A percentile compares a stretch with the other conserved stretches of the same genome.
These are phyloP conservation scores for Netelia virgata DNA, from an alignment of 2,888 invertebrate genomes.

Conservation along the genomic window DNA sequence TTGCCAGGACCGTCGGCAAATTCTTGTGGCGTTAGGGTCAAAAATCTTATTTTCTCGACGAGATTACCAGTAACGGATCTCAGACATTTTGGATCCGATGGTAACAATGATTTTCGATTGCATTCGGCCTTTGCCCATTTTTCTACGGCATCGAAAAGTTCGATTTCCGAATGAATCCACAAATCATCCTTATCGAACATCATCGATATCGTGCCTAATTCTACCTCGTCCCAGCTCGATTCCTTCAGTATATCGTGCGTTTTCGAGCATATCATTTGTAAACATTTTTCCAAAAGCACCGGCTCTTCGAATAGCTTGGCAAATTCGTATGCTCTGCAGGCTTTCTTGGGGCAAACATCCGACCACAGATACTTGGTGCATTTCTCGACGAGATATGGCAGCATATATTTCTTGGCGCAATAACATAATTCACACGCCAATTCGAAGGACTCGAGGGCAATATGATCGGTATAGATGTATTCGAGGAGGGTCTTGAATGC, in stretches of 20 bases:
- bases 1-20: constrained; percentile 94
- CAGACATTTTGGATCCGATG: constrained; percentile 77
- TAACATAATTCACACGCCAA: constrained; percentile 95
- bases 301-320: constrained; percentile 94
- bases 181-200: constrained; percentile 91
- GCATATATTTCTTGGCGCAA: constrained; percentile 95
- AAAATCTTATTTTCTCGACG: constrained; percentile 91
- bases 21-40: constrained; percentile 92
- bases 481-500: constrained; percentile 93
- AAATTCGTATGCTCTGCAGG: constrained; percentile 94
- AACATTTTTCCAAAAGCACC: constrained; percentile 92
- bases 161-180: constrained; percentile 91
- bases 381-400: constrained; percentile 93
- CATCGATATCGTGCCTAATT: constrained; percentile 90
- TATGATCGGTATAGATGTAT: constrained; percentile 93
- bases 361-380: constrained; percentile 95
- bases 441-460: constrained; percentile 93
- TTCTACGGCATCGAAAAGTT: constrained; percentile 91
- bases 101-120: constrained; percentile 84
- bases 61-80: constrained; percentile 86
- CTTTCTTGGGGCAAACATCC: constrained; percentile 92
- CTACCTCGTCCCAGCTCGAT: constrained; percentile 92
- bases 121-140: constrained; percentile 88
- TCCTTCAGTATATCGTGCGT: constrained; percentile 92
- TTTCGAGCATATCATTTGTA: constrained; percentile 92